Percentiles rank a stretch among this genome's conserved stretches.
Conservation (phyloP, 2,797 vertebrate species). For the Alauda arvensis region DNA sequence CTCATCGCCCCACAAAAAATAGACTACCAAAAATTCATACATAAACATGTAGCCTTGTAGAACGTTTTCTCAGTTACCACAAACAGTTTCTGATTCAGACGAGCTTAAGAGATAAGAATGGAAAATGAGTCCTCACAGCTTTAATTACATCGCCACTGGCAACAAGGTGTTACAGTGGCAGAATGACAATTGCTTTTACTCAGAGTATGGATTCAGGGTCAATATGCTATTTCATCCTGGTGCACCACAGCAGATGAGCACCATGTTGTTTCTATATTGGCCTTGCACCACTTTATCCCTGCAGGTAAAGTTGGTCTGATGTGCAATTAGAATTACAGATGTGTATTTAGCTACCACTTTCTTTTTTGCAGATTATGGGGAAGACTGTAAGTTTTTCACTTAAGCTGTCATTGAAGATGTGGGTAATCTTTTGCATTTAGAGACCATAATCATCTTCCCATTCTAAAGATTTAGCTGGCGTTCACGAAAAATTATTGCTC, state of each 20-base stretch:
- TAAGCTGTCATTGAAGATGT: slow-evolving; percentile 50
- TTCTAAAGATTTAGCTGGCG: slow-evolving; percentile 47
- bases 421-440: slow-evolving; percentile 57
- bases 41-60: slow-evolving; percentile 74
- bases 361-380: slow-evolving; percentile 35
- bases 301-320: slow-evolving; percentile 68
- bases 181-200: slow-evolving; percentile 79
- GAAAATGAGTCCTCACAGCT: slow-evolving; percentile 85
- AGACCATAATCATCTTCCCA: slow-evolving; percentile 60
- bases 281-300: slow-evolving; percentile 57
- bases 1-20: slow-evolving; percentile 32
- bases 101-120: slow-evolving; percentile 81
- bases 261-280: slow-evolving; percentile 66
- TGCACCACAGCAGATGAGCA: slow-evolving; percentile 68
- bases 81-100: slow-evolving; percentile 80
- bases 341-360: slow-evolving; percentile 36
- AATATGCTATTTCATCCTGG: slow-evolving; percentile 76
- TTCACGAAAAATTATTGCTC: slow-evolving; percentile 49
- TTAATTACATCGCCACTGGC: slow-evolving; percentile 89
- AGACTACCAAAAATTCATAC: slow-evolving; percentile 73
- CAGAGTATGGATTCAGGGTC: slow-evolving; percentile 75
- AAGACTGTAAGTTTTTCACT: slow-evolving; percentile 55
- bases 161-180: slow-evolving; percentile 81
- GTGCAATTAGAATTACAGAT: slow-evolving; percentile 69
- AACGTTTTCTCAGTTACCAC: slow-evolving; percentile 78